Base-by-base conservation (phyloP, 2,797 vertebrate genomes). In the Lemur catta region DNA sequence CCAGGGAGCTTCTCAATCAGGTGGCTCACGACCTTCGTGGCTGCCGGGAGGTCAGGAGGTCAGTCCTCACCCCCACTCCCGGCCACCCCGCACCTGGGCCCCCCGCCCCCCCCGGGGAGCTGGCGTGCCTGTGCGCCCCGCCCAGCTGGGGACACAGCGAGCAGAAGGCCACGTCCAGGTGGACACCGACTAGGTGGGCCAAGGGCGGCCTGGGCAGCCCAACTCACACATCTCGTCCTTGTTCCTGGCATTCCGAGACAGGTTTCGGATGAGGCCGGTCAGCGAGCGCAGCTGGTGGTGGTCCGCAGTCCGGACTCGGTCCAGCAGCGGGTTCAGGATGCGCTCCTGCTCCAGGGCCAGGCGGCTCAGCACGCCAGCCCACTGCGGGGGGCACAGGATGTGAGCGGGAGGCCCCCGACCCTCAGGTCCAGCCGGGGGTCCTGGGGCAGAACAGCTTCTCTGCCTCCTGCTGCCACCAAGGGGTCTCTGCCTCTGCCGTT, bases 191-290 rank as follows among this genome's bases (percentile, higher is more conserved):
- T 4, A 1, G 91, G 48, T 11, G 0, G 0, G 65, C 63, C 9
- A 22, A 1, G n/a, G 61, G 0, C 0, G 5, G 63, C 50, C 78
- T 0, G n/a, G 72, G 0, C 0, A 5, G 63, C 50, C 78, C 0
- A 4, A 99, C 99, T 99, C 88, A 99, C 99, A 99, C 99, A 99
- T 99, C 96, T 99, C 98, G 0, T 99, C 99, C 98, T 99, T 99
- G 96, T 99, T 99, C 55, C 75, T 98, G 50, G 99, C 97, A 0
- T 99, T 99, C 59, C 99, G 99, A 59, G 99, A 99, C 92, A 99
- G 98, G 98, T 99, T 99, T 71, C 99, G 99, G 95, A 99, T 98
- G 84, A 99, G 98, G 48, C 99, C 99, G 0, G 99, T 99, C 87
- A 99, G 97, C 0, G 99, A 99, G 79, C 99, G 99, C 94, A 99